A percentile compares a stretch with the other conserved stretches of the same genome.
Evolutionary conservation across 35 echinoderm and acorn worm genomes (phyloP).

Genomic region (Amphiura filiformis): DNA sequence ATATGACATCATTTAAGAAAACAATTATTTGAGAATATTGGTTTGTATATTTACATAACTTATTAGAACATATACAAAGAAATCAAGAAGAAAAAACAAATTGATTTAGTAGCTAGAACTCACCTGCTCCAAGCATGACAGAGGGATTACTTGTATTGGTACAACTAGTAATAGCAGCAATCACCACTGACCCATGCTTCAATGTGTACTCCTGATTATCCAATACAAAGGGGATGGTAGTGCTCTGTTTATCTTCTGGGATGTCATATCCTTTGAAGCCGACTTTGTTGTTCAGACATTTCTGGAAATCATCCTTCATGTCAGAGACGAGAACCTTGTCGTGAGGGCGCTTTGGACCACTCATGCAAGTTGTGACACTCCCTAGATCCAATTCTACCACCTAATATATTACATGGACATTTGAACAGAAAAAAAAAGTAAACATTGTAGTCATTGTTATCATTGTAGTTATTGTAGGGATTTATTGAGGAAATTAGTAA

Average conservation of each 20-base stretch:
- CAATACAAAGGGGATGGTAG: conserved; percentile 70
- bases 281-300: conserved; percentile 85
- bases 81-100: too few relatives aligned
- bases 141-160: conserved; percentile 99
- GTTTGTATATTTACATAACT: too few relatives aligned
- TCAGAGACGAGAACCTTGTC: conserved; percentile 81
- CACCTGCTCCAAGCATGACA: conserved; percentile 97
- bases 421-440: not conserved
- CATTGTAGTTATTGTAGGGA: not conserved
- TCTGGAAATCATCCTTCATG: conserved; percentile 93
- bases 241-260: conserved; percentile 61
- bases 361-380: conserved; percentile 80
- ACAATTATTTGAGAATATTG: too few relatives aligned
- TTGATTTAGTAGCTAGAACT: too few relatives aligned
- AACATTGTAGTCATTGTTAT: not conserved
- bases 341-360: conserved; percentile 97
- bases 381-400: conserved; percentile 79
- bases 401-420: too few relatives aligned
- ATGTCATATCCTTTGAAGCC: conserved; percentile 96
- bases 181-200: conserved; percentile 93
- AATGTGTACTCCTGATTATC: conserved; percentile 71
- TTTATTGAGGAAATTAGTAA: too few relatives aligned
- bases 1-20: too few relatives aligned
- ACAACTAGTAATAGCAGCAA: conserved; percentile 98
- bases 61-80: too few relatives aligned